Evolutionary conservation across 37 sponge, comb jelly and placozoan genomes (phyloP), one percentile per base, ranked within the genome.

Genomic region (Oopsacas minuta): DNA sequence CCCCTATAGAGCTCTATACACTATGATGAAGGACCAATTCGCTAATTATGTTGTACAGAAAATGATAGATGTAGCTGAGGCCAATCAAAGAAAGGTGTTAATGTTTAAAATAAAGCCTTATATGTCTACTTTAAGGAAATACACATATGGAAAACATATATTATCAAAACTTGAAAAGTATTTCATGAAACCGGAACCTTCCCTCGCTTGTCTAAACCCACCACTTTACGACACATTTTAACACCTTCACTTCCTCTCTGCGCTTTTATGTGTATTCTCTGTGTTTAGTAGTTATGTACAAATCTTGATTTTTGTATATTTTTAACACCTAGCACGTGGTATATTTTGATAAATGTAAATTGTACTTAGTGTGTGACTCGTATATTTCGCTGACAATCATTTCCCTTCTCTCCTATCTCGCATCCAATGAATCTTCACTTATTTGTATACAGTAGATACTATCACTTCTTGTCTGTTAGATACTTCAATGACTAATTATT

Each of bases 1-100:
- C 49, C 7, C 81, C 35, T 52, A 84, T 82, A 94, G 94, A 46
- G 87, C 88, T 36, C 87, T 96, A 12, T 89, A 91, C 83, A 85
- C 87, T 1, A 89, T 96, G 92, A 92, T 93, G 90, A 96, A 92
- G 52, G 94, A 96, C 46, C 94, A 91, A 85, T 96, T 88, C 61
- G 97, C 90, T 81, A 96, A 96, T 84, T 96, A 96, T 53, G 97
- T 96, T 17, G 86, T 96, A 0, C 97, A 96, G 89, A 92, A 91
- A 37, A 92, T 92, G 87, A 84, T 94, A 23, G 97, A 94, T 61
- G 81, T 87, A 15, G 92, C 97, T 0, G 93, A 92, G 30, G 89
- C 91, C 82, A 91, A 86, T 34, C 94, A 94, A 82, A 52, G 89
- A 34, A 89, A 91, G 82, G 82, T 86, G 23, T 82, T 96, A 17